phyloP scores from a whole-genome alignment of 1,140 invertebrate species.

The Lerema accius region DNA sequence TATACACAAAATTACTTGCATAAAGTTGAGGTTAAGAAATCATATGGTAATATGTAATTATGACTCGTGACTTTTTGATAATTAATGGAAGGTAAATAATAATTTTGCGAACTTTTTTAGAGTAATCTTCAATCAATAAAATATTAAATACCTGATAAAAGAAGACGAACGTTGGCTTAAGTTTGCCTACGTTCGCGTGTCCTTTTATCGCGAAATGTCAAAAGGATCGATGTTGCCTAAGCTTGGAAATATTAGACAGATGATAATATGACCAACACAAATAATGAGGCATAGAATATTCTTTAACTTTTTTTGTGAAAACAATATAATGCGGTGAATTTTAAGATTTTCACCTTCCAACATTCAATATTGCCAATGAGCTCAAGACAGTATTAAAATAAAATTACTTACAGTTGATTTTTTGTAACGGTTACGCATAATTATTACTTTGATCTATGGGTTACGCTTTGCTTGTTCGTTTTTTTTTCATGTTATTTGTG shows the following conservation, averaged over 20 bases:
- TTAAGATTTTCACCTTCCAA: too few relatives aligned
- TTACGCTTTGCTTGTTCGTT: too few relatives aligned
- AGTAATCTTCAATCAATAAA: conserved; percentile 32
- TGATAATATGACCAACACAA: background rate
- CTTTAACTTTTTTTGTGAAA: too few relatives aligned
- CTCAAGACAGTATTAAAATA: too few relatives aligned
- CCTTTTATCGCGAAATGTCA: conserved; percentile 71
- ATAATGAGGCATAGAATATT: background rate
- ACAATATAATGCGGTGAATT: too few relatives aligned
- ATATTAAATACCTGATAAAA: conserved; percentile 68
- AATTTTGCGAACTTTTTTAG: conserved; percentile 20
- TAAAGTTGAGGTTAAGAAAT: conserved; percentile 61
- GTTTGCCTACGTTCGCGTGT: conserved; percentile 79
- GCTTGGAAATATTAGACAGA: background rate
- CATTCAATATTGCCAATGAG: too few relatives aligned
- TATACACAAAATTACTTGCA: too few relatives aligned
- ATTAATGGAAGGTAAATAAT: background rate
- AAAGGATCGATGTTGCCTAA: conserved; percentile 53
- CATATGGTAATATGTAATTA: conserved; percentile 40
- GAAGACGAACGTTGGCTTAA: conserved; percentile 71
- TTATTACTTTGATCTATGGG: too few relatives aligned
- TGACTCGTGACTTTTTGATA: background rate
- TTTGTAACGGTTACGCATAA: too few relatives aligned
- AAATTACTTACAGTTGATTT: too few relatives aligned
- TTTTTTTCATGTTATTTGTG: too few relatives aligned